Conservation (phyloP, 2,888 invertebrate species). For the Cataglyphis rosenhaueri region DNA sequence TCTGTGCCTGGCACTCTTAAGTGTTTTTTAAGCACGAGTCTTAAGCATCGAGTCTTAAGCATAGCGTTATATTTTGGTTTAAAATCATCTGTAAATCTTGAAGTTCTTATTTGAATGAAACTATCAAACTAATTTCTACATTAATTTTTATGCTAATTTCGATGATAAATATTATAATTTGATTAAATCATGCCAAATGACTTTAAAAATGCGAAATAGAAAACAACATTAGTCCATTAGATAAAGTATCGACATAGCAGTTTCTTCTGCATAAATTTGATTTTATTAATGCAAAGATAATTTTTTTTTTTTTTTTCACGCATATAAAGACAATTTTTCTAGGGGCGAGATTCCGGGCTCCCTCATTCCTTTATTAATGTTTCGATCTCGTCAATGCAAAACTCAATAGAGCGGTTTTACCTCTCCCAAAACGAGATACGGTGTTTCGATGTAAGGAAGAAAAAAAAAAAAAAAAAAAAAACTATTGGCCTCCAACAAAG, state of each 20-base stretch:
- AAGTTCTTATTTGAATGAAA: background rate
- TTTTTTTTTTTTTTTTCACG: background rate
- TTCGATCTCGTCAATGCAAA: slow-evolving; percentile 4
- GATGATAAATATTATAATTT: background rate
- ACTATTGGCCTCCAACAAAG: slow-evolving; percentile 4
- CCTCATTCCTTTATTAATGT: background rate
- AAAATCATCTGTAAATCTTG: background rate
- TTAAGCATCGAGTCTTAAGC: background rate
- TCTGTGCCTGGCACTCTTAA: slow-evolving; percentile 27
- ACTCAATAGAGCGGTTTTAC: slow-evolving; percentile 11
- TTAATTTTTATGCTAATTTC: slow-evolving; percentile 2
- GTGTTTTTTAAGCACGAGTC: slow-evolving; percentile 5
- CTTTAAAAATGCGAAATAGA: background rate
- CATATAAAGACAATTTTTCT: background rate
- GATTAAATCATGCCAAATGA: background rate
- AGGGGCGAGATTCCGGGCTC: background rate
- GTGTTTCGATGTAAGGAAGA: background rate
- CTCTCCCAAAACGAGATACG: background rate
- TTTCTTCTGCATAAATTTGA: slow-evolving; percentile 8
- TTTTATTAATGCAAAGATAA: background rate
- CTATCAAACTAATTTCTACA: background rate
- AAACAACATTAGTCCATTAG: slow-evolving; percentile 8
- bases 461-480: background rate
- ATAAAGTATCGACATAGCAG: background rate
- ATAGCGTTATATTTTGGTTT: background rate